These are phyloP conservation scores for Lytechinus variegatus DNA, from an alignment of 35 echinoderm and acorn worm species.

Conservation along the genomic window DNA sequence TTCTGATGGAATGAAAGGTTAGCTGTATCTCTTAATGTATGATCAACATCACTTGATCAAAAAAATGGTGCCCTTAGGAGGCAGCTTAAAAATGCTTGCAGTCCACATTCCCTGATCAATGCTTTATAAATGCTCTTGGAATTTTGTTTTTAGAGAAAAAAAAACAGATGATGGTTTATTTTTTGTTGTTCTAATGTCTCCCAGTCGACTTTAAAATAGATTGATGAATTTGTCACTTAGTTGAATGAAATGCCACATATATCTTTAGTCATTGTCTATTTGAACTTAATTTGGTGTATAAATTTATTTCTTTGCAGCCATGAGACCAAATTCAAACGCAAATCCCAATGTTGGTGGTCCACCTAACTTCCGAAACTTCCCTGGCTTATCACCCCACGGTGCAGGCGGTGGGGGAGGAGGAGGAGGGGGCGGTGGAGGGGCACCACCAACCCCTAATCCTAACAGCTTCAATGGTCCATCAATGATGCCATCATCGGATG, in stretches of 20 bases:
- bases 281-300: background rate
- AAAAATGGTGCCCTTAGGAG: too few species aligned
- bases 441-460: conserved; percentile 31
- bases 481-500: conserved; percentile 71
- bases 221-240: background rate
- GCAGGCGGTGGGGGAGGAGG: conserved; percentile 41
- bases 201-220: background rate
- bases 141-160: too few species aligned
- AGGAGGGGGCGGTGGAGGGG: conserved; percentile 19
- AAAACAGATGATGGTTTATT: too few species aligned
- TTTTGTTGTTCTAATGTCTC: background rate
- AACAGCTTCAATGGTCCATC: conserved; percentile 74
- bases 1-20: too few species aligned
- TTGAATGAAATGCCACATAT: background rate
- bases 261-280: background rate
- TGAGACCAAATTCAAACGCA: conserved; percentile 49
- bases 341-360: background rate
- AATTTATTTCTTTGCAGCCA: conserved; percentile 2
- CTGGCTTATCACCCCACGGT: conserved; percentile 29
- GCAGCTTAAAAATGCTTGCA: too few species aligned
- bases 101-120: too few species aligned
- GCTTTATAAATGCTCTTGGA: too few species aligned
- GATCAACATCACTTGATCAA: too few species aligned
- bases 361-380: background rate
- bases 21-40: too few species aligned